Base-by-base conservation (phyloP, 2,113 vertebrate genomes). In the Anseranas semipalmata region DNA sequence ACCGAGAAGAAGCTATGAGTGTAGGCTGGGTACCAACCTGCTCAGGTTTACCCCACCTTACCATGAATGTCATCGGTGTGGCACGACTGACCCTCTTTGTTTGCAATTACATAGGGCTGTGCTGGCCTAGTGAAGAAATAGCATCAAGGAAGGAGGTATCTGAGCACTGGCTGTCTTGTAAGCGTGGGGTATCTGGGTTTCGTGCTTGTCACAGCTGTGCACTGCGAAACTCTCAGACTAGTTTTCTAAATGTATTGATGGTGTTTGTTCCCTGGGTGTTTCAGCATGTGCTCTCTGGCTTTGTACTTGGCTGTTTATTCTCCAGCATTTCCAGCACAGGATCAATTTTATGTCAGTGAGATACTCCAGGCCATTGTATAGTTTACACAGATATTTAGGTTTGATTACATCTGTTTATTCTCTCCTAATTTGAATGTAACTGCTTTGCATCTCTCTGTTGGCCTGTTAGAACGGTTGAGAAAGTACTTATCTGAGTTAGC, bases 81-180 rank as follows among this genome's bases (percentile, higher is more conserved):
- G 39, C 19, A 30, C 9, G 52, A 45, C 56, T 33, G 50, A 62
- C 46, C 10, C 25, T 90, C 45, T 90, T 63, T 88, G 46, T 75
- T 82, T 79, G 32, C 76, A 86, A 37, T 72, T 71, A 45, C 15
- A 45, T 15, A 59, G 58, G 33, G 20, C 58, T 24, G 3, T 3
- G 15, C 33, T 72, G 48, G 25, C 24, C 16, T 24, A 63, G 72
- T n/a, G 50, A 43, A 80, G 48, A 89, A 91, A 73, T 37, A 43
- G 58, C 6, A 5, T 2, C 37, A 87, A 43, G 0, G 0, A 30
- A 76, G 37, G 7, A 30, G 21, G 25, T 46, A 41, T 18, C 58
- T 59, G 20, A 72, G 27, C 7, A 4, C 25, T 24, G 8, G 18
- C 11, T 79, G 58, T 45, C 43, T 72, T n/a, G 20, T 28, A 28